phyloP scores from a whole-genome alignment of 1,140 invertebrate genomes.

The Drosophila bocki region DNA sequence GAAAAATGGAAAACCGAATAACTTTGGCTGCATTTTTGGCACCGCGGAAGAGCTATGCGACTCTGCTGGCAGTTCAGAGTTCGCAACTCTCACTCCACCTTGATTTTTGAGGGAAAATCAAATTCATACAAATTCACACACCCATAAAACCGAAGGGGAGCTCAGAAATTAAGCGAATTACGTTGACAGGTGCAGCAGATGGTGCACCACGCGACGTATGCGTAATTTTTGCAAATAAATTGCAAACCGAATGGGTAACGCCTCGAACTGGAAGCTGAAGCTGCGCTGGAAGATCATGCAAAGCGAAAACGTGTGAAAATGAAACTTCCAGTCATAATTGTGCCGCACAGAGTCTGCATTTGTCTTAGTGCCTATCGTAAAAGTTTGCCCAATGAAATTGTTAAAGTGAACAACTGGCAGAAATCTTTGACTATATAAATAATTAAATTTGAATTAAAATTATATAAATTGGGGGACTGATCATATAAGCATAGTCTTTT shows the following conservation, averaged over 20 bases:
- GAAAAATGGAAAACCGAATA: constrained; percentile 16
- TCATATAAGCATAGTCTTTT: background rate
- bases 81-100: background rate
- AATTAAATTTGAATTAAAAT: background rate
- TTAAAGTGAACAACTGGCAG: constrained; percentile 43
- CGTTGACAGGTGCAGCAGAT: constrained; percentile 10
- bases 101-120: constrained; percentile 15
- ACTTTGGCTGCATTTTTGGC: constrained; percentile 28
- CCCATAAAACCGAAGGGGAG: background rate
- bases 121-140: constrained; percentile 14
- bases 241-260: constrained; percentile 32
- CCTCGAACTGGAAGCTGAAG: constrained; percentile 42
- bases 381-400: constrained; percentile 67
- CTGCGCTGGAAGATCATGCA: background rate
- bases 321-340: constrained; percentile 43
- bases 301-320: constrained; percentile 44
- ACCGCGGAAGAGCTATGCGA: constrained; percentile 40
- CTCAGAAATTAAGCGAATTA: constrained; percentile 56
- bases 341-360: constrained; percentile 17
- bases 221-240: constrained; percentile 63
- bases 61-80: constrained; percentile 28
- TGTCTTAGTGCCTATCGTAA: constrained; percentile 51
- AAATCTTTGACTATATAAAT: background rate
- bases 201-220: constrained; percentile 57
- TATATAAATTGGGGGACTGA: background rate